A percentile compares a stretch with the other conserved stretches of the same genome.
Conservation (phyloP, 2,113 vertebrate genomes). For the Chelonoidis abingdonii region DNA sequence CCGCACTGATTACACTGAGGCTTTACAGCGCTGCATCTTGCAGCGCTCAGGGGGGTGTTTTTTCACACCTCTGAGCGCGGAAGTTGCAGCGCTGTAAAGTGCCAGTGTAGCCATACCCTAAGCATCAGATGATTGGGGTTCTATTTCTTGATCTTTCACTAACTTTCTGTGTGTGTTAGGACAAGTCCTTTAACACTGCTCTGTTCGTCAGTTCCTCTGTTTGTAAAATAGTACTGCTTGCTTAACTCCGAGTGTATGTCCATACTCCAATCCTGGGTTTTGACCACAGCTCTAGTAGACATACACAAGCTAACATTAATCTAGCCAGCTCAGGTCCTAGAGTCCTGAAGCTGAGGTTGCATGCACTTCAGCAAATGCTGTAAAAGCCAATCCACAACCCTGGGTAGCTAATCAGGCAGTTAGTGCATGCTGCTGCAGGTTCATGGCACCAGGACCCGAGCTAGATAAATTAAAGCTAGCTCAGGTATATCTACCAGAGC, state of each 20-base stretch:
- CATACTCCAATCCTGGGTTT: neutral
- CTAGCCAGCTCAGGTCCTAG: neutral
- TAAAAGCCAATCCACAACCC: neutral
- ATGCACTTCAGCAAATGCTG: neutral
- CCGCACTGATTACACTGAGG: too few species aligned
- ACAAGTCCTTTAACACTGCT: neutral
- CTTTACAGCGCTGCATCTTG: too few species aligned
- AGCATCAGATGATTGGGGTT: neutral
- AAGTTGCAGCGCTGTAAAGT: too few species aligned
- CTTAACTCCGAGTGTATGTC: neutral
- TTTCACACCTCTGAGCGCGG: too few species aligned
- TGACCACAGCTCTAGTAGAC: neutral
- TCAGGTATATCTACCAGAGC: neutral
- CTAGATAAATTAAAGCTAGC: neutral
- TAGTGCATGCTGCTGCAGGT: neutral
- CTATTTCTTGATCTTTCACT: neutral
- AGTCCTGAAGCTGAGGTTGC: neutral
- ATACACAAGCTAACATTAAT: neutral
- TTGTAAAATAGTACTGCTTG: neutral
- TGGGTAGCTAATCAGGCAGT: neutral
- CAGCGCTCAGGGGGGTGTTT: too few species aligned
- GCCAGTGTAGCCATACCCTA: too few species aligned
- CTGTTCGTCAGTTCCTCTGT: neutral
- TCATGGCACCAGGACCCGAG: neutral
- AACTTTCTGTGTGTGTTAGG: neutral